Percentiles rank a stretch among this genome's conserved stretches.
Conservation (phyloP, 30 jellyfish, hydroid and myxozoan species). For the Catostylus mosaicus region DNA sequence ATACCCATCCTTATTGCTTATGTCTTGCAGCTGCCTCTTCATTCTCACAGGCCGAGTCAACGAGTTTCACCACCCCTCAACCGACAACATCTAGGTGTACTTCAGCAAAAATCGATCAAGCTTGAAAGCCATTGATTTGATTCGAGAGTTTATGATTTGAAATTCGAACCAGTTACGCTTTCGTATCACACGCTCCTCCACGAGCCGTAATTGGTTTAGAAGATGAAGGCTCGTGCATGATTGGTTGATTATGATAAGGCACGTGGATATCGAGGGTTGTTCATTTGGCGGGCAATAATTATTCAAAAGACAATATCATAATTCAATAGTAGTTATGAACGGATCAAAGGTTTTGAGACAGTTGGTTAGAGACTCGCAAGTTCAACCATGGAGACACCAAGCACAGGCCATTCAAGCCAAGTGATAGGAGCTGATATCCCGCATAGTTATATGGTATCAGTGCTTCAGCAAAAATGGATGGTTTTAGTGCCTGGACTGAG, state of each 20-base stretch:
- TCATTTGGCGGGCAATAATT: conserved; percentile 37
- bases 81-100: background rate
- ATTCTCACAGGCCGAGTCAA: background rate
- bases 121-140: background rate
- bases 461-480: too few species aligned
- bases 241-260: conserved; percentile 1
- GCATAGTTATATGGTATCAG: too few species aligned
- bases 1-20: conserved; percentile 20
- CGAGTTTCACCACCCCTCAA: background rate
- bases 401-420: too few species aligned
- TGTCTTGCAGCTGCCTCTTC: conserved; percentile 35
- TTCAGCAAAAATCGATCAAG: background rate
- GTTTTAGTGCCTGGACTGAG: too few species aligned
- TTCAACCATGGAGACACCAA: too few species aligned
- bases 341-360: too few species aligned
- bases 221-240: background rate
- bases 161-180: conserved; percentile 5
- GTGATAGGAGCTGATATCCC: too few species aligned
- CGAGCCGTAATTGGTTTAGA: conserved; percentile 26
- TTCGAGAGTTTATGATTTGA: background rate
- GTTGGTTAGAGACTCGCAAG: too few species aligned
- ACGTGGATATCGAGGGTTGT: conserved; percentile 14
- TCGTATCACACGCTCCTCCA: background rate
- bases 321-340: too few species aligned
- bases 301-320: too few species aligned